Base-by-base conservation (phyloP, 2,113 vertebrate genomes). In the Pseudolaguvia tuberculata region DNA sequence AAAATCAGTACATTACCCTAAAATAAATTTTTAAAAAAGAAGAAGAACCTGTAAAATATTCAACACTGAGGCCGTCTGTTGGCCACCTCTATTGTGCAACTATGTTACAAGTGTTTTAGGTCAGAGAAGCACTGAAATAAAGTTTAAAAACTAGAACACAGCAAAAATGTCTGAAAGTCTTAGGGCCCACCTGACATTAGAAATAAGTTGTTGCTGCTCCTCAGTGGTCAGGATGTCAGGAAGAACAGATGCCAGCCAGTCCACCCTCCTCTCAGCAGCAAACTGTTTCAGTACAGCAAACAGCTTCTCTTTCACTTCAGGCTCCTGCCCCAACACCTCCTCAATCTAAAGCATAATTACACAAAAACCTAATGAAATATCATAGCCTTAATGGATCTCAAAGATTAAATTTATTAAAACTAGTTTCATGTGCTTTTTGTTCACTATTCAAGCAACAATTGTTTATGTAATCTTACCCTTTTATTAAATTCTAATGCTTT, bases 401-500 rank as follows among this genome's bases (percentile, higher is more conserved):
- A 58, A 23, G 8, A 27, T 65, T 65, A 25, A 48, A 65, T 27
- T 47, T 5, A 25, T 9, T 10, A 14, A 63, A 45, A 47, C 12
- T 62, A 39, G 12, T 15, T 23, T 11, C 42, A 29, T 21, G 20
- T 21, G 17, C 3, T 39, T 18, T 45, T 13, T 73, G 12, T 35
- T 7, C 2, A 35, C 27, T 42, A 39, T 18, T 56, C 1, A 20
- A 63, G 3, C 17, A 67, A 31, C 18, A 63, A 27, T 31, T 12
- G 1, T 8, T 31, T n/a, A 35, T 5, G 27, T 67, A 7, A 52
- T 51, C 84, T 76, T 83, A 99, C 96, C 93, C 93, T 93, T 77
- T 62, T 88, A 88, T 93, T 96, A 90, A 99, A 99, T 61, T 98
- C 95, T 82, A 92, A 87, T 3, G 96, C 96, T 76, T 96, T 97